Conservation (phyloP, 2,797 vertebrate genomes). For the Pangasius macronema region DNA sequence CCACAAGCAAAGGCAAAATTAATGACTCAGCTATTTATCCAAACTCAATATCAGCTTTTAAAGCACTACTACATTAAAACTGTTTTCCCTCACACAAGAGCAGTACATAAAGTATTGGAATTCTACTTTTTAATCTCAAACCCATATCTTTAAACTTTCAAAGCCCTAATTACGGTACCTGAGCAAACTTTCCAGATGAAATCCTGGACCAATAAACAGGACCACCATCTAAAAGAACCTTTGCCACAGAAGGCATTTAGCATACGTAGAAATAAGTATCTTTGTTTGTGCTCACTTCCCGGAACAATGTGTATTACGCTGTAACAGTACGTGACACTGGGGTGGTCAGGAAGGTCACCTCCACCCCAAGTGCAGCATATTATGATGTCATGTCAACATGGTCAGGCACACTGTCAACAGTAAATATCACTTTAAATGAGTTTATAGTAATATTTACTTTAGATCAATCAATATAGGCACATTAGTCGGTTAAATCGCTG, state of each 20-base stretch:
- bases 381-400: neutral
- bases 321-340: neutral
- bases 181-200: neutral
- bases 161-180: neutral
- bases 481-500: neutral
- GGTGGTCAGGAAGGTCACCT: neutral
- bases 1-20: constrained; percentile 31
- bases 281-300: neutral
- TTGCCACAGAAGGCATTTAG: neutral
- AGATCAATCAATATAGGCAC: neutral
- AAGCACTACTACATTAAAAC: constrained; percentile 16
- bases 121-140: constrained; percentile 56
- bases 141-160: neutral
- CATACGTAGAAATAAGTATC: neutral
- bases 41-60: constrained; percentile 27
- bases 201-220: neutral
- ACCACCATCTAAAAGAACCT: neutral
- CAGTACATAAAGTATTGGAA: constrained; percentile 26
- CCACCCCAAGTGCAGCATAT: neutral
- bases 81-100: constrained; percentile 33
- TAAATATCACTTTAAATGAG: neutral
- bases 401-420: neutral
- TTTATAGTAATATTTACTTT: neutral
- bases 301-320: neutral
- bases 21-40: constrained; percentile 31